Evolutionary conservation across 1,140 invertebrate genomes (phyloP).

Genomic region (Drosophila obscura): DNA sequence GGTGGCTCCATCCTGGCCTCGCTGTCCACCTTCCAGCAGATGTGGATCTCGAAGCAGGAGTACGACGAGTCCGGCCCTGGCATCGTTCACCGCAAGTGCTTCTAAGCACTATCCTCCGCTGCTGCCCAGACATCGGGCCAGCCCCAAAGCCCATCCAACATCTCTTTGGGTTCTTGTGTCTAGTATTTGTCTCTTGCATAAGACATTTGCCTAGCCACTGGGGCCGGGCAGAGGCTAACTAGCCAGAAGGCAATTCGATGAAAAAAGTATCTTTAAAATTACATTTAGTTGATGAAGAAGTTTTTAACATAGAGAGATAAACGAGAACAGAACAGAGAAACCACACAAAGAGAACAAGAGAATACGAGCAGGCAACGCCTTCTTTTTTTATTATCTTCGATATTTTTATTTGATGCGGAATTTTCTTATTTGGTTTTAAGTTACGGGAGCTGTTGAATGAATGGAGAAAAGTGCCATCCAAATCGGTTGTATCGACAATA

Average conservation of each 20-base stretch:
- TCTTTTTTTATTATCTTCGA: slow-evolving; percentile 54
- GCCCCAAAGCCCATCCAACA: slow-evolving; percentile 45
- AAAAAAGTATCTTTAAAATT: slow-evolving; percentile 78
- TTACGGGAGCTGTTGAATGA: slow-evolving; percentile 38
- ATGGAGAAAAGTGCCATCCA: slow-evolving; percentile 45
- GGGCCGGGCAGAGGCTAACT: not conserved
- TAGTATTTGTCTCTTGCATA: slow-evolving; percentile 35
- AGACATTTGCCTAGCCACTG: slow-evolving; percentile 28
- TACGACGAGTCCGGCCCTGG: slow-evolving; percentile 90
- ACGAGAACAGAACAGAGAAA: slow-evolving; percentile 32
- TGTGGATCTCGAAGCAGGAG: slow-evolving; percentile 93
- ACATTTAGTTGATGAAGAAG: slow-evolving; percentile 80
- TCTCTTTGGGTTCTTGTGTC: slow-evolving; percentile 41
- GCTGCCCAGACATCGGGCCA: slow-evolving; percentile 32
- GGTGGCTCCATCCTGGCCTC: slow-evolving; percentile 92
- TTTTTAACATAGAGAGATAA: slow-evolving; percentile 39
- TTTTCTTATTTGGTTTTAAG: slow-evolving; percentile 55
- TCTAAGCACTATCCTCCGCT: slow-evolving; percentile 84
- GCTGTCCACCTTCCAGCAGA: slow-evolving; percentile 92
- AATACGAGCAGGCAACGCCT: slow-evolving; percentile 73
- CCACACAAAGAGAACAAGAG: slow-evolving; percentile 22
- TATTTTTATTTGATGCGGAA: slow-evolving; percentile 52
- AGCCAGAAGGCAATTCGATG: slow-evolving; percentile 39
- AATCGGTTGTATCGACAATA: slow-evolving; percentile 72
- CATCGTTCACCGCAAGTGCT: slow-evolving; percentile 89